phyloP scores from a whole-genome alignment of 2,888 invertebrate species.

The Caenorhabditis uteleia region DNA sequence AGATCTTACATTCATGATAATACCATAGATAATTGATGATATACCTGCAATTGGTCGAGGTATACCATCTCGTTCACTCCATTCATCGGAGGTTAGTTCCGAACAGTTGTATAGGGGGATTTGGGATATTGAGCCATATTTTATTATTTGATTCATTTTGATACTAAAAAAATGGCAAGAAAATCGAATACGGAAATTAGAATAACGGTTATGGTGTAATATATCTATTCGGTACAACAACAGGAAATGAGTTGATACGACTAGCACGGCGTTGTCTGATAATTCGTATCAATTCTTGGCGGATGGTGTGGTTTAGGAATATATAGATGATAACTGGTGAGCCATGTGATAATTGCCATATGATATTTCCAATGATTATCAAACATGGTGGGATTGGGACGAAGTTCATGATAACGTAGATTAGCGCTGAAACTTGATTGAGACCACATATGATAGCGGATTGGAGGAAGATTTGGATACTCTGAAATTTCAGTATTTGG shows the following conservation, averaged over 20 bases:
- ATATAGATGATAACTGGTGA: slow-evolving; percentile 1
- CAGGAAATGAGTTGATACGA: too few species aligned
- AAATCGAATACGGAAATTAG: too few species aligned
- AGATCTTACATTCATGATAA: too few species aligned
- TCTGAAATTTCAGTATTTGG: neutral
- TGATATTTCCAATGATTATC: neutral
- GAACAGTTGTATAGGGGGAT: too few species aligned
- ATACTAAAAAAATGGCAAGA: too few species aligned
- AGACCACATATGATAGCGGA: slow-evolving; percentile 1
- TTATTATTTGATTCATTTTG: too few species aligned
- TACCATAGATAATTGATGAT: neutral
- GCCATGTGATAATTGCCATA: slow-evolving; percentile 6
- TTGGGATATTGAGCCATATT: too few species aligned
- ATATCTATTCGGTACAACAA: too few species aligned
- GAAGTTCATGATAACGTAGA: slow-evolving; percentile 8
- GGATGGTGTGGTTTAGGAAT: slow-evolving; percentile 4
- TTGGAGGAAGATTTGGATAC: slow-evolving; percentile 4
- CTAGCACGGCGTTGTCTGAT: too few species aligned
- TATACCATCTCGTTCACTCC: neutral
- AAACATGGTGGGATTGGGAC: slow-evolving; percentile 1
- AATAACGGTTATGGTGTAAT: too few species aligned
- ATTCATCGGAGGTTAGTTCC: neutral
- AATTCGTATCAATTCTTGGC: neutral
- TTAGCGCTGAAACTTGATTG: slow-evolving; percentile 1
- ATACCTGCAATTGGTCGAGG: neutral